phyloP scores from a whole-genome alignment of 2,797 vertebrate genomes.

The Buceros bicornis region DNA sequence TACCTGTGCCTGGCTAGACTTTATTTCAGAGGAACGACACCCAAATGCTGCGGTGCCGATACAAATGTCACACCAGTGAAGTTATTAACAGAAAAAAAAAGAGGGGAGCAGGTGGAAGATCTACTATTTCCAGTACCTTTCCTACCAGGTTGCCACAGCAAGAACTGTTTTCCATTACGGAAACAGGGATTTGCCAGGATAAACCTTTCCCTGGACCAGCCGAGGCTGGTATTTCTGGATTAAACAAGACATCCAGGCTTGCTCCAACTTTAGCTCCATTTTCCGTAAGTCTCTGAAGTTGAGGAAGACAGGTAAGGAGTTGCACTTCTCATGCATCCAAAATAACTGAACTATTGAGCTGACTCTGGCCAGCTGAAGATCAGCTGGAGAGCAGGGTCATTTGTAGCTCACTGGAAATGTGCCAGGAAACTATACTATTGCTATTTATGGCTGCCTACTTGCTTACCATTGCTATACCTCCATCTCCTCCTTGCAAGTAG shows the following conservation, averaged over 20 bases:
- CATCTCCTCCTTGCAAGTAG: not conserved
- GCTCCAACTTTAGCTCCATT: not conserved
- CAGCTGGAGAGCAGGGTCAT: not conserved
- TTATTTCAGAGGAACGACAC: not conserved
- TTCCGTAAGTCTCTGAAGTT: not conserved
- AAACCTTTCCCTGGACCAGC: not conserved
- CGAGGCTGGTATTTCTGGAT: not conserved
- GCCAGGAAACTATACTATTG: not conserved
- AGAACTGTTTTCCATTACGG: not conserved
- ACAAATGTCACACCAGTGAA: not conserved
- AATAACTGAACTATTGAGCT: not conserved
- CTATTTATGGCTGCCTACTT: not conserved
- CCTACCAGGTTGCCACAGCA: not conserved
- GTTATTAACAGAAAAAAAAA: not conserved
- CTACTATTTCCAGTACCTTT: not conserved
- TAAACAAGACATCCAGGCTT: not conserved
- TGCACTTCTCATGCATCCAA: not conserved
- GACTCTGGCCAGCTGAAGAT: not conserved
- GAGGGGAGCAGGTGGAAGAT: too few relatives aligned
- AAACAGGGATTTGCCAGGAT: not conserved
- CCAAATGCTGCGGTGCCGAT: not conserved
- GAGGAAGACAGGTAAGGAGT: not conserved
- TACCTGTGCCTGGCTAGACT: not conserved
- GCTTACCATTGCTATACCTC: not conserved
- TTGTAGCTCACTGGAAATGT: not conserved